phyloP scores from a whole-genome alignment of 1,140 invertebrate genomes.

The Pachypsylla venusta region DNA sequence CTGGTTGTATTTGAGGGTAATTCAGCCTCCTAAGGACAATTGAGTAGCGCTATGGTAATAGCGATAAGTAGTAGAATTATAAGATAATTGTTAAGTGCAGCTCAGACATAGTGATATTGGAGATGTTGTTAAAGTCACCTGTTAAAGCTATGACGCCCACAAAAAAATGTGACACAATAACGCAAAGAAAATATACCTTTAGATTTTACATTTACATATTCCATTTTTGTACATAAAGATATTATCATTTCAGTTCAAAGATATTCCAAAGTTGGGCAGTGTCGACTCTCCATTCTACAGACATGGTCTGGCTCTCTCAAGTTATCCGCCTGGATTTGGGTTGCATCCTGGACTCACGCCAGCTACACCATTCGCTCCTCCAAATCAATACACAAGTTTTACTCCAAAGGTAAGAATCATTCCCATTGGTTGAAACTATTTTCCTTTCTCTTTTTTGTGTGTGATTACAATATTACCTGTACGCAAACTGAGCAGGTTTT shows the following conservation, averaged over 20 bases:
- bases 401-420: slow-evolving; percentile 68
- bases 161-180: no score
- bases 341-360: slow-evolving; percentile 48
- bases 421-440: not conserved
- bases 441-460: not conserved
- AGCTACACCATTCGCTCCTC: slow-evolving; percentile 59
- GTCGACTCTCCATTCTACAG: slow-evolving; percentile 63
- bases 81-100: no score
- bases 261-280: slow-evolving; percentile 65
- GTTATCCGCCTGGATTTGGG: slow-evolving; percentile 55
- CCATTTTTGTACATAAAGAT: slow-evolving; percentile 14
- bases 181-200: no score
- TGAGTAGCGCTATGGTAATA: no score
- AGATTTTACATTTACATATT: slow-evolving; percentile 1
- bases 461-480: not conserved
- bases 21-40: no score
- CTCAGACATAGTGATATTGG: no score
- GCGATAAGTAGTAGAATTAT: no score
- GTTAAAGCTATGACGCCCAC: no score
- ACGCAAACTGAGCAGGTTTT: not conserved
- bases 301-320: slow-evolving; percentile 49
- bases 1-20: no score
- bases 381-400: slow-evolving; percentile 60
- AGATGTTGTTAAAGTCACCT: no score
- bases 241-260: slow-evolving; percentile 54